Evolutionary conservation across 2,113 vertebrate species (phyloP).

Genomic region (Lampris megalopsis): DNA sequence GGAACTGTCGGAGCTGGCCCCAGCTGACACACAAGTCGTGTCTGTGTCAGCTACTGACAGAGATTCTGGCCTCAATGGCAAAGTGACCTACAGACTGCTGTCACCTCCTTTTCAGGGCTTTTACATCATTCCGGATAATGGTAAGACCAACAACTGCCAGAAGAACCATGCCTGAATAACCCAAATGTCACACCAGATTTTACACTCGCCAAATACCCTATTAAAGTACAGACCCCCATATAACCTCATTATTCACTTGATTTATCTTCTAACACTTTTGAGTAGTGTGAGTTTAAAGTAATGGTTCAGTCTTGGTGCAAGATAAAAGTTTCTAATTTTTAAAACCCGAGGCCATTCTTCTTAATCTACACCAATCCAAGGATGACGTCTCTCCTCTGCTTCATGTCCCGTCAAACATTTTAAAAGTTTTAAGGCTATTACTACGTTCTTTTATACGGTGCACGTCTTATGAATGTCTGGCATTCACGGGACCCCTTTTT

Average conservation of each 20-base stretch:
- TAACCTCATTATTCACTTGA: background rate
- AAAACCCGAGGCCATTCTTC: background rate
- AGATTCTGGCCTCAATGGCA: conserved; percentile 82
- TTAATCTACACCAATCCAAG: background rate
- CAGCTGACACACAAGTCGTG: conserved; percentile 76
- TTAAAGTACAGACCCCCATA: background rate
- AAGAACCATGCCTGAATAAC: background rate
- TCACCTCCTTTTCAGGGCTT: conserved; percentile 83
- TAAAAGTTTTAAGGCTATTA: conserved; percentile 20
- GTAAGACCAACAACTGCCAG: conserved; percentile 74
- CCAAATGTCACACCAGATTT: too few species aligned
- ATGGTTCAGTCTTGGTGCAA: too few species aligned
- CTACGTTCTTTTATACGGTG: conserved; percentile 30
- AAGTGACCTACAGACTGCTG: conserved; percentile 88
- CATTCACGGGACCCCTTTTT: background rate
- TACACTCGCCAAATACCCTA: too few species aligned
- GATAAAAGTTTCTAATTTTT: background rate
- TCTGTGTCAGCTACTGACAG: conserved; percentile 85
- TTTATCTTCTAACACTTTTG: background rate
- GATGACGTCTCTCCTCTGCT: background rate
- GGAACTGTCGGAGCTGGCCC: conserved; percentile 82
- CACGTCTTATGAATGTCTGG: conserved; percentile 22
- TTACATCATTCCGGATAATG: conserved; percentile 84
- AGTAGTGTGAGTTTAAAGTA: background rate
- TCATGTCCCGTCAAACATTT: conserved; percentile 7